These are phyloP conservation scores for Chironomus tepperi DNA, from an alignment of 1,140 invertebrate genomes.

Conservation along the genomic window DNA sequence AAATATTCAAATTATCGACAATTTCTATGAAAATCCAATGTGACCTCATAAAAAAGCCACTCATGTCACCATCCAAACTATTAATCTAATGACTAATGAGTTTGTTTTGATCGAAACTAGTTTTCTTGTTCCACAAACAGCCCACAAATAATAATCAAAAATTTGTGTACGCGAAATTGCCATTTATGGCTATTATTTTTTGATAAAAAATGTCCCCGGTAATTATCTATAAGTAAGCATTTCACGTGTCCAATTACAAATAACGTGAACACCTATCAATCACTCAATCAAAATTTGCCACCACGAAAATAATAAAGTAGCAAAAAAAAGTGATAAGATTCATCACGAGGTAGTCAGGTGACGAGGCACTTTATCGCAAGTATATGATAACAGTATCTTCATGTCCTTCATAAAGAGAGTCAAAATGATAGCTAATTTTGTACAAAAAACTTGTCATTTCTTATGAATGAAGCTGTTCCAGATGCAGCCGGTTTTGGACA, in stretches of 20 bases:
- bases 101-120: neutral
- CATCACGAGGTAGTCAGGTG: neutral
- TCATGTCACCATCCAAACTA: too few species aligned
- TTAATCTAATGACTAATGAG: too few species aligned
- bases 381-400: conserved; percentile 1
- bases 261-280: neutral
- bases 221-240: neutral
- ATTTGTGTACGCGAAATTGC: too few species aligned
- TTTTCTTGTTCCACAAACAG: too few species aligned
- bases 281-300: neutral
- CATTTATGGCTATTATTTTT: neutral
- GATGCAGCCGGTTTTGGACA: neutral
- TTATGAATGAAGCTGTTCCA: neutral
- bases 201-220: neutral
- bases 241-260: neutral
- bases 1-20: too few species aligned
- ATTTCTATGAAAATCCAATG: too few species aligned
- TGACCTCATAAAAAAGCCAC: too few species aligned
- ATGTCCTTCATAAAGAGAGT: neutral
- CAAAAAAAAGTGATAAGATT: neutral
- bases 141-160: too few species aligned
- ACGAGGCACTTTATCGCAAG: neutral
- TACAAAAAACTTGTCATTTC: neutral
- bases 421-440: neutral
- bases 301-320: neutral